Base-by-base conservation (phyloP, 1,140 invertebrate genomes). In the Zaprionus gabonicus region DNA sequence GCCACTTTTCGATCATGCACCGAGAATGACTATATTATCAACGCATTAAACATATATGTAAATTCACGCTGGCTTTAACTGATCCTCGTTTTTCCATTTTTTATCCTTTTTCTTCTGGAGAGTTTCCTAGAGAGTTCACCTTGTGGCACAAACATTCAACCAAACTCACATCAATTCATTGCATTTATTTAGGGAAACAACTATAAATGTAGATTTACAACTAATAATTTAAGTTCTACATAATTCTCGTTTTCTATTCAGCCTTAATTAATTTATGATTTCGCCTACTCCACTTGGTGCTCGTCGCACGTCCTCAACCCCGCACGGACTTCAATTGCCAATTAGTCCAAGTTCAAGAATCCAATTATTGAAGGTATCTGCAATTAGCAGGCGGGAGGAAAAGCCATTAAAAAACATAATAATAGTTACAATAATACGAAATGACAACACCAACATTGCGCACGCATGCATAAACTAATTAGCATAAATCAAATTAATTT, bases 311-410 rank as follows among this genome's bases (percentile, higher is more conserved):
- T 68, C 58, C 51, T 25, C 27, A 10, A 36, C 41, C 46, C 7
- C 41, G 27, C 53, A 25, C 9, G 44, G 59, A 55, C 55, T 72
- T 64, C 60, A 58, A 67, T 51, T 65, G 62, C 66, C 75, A 75
- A 82, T 85, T 80, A 88, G 81, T 88, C 84, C 84, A 88, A 76
- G 75, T 90, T 88, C 63, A 88, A 78, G 84, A 88, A 90, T 69
- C 84, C 81, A 88, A 88, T 85, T 79, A 88, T 88, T 60, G 84
- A 88, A 78, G 85, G 84, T 90, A 88, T 88, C 84, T 88, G 85
- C 58, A 90, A 90, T 66, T 69, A 88, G 67, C 51, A 76, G 27
- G 41, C 2, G 31, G 31, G 9, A 10, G 15, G 38, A 51, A 49
- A 65, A 64, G 44, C 13, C 41, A 74, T 77, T 59, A 76, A 58